These are phyloP conservation scores for Myotis yumanensis DNA, from an alignment of 2,113 vertebrate genomes.

Conservation along the genomic window DNA sequence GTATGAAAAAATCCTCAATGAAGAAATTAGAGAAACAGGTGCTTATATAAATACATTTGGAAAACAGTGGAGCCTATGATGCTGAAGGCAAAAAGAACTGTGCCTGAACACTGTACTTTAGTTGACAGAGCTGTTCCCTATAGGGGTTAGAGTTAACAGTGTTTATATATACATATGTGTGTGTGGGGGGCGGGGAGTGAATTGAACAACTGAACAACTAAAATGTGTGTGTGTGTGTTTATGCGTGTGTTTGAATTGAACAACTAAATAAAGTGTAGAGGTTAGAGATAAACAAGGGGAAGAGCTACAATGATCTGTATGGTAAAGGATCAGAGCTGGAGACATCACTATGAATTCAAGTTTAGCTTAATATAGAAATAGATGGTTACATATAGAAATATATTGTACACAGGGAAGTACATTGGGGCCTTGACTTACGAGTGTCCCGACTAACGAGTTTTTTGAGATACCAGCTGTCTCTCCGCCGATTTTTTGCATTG, in stretches of 20 bases:
- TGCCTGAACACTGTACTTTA: background rate
- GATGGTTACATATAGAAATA: background rate
- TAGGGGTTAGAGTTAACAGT: background rate
- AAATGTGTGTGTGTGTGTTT: too few relatives aligned
- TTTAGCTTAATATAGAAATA: background rate
- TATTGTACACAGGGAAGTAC: background rate
- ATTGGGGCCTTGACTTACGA: too few relatives aligned
- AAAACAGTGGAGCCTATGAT: background rate
- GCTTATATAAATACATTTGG: background rate
- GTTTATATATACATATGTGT: background rate
- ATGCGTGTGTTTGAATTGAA: too few relatives aligned
- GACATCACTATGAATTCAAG: background rate
- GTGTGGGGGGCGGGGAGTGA: background rate
- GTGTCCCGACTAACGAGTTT: too few relatives aligned
- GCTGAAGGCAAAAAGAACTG: background rate
- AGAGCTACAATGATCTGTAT: background rate
- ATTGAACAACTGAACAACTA: background rate
- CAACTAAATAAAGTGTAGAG: background rate
- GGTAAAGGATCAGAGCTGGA: background rate
- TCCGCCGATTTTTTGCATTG: too few relatives aligned
- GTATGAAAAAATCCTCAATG: background rate
- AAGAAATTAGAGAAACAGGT: background rate
- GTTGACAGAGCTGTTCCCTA: background rate
- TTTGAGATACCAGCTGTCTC: too few relatives aligned
- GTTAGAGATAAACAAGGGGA: background rate